Conservation (phyloP, 2,113 vertebrate species). For the Macheiramphus alcinus region DNA sequence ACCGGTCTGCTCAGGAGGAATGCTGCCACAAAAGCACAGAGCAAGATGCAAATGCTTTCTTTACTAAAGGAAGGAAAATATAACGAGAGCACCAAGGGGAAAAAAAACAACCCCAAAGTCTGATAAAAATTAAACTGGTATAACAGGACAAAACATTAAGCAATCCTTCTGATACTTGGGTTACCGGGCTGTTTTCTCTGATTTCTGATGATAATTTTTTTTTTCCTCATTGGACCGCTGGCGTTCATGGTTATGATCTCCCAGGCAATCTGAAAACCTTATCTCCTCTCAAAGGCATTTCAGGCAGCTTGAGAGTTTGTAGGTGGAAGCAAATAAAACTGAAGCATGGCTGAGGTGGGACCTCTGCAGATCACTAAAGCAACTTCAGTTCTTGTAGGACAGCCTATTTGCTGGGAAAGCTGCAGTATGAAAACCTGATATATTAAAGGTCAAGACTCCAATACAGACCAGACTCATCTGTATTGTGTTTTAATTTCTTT, state of each 20-base stretch:
- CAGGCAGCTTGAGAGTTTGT: not conserved
- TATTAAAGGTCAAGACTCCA: constrained; percentile 59
- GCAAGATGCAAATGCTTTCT: not conserved
- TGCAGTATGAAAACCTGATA: constrained; percentile 41
- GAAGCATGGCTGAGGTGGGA: not conserved
- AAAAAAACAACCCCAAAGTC: not conserved
- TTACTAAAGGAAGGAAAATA: not conserved
- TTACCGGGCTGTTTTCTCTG: not conserved
- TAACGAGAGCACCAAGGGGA: not conserved
- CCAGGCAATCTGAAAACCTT: constrained; percentile 8
- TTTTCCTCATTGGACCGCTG: not conserved
- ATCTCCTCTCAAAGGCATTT: constrained; percentile 9
- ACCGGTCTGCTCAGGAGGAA: not conserved
- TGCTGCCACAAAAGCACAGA: not conserved
- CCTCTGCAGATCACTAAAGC: not conserved
- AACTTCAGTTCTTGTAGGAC: not conserved
- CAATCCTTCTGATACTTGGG: not conserved
- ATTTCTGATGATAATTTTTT: not conserved
- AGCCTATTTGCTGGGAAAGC: not conserved
- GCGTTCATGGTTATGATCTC: not conserved
- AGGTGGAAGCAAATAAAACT: constrained; percentile 26
- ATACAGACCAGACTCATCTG: constrained; percentile 40
- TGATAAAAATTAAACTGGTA: constrained; percentile 5
- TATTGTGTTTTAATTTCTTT: constrained; percentile 61
- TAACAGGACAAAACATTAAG: not conserved